Conservation (phyloP, 2,797 vertebrate species). For the Lepus oiostolus region DNA sequence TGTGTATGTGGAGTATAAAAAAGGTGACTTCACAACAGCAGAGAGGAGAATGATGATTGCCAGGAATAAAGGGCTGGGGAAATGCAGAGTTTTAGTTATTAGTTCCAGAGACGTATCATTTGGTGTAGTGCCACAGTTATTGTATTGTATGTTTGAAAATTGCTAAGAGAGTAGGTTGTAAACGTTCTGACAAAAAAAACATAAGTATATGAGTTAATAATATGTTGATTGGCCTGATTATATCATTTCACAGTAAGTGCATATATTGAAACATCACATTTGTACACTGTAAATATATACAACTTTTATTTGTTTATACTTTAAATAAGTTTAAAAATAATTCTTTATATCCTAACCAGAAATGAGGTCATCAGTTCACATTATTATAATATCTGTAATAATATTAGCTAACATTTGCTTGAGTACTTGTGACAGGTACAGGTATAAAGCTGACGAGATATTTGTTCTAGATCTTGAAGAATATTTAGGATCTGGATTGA, state of each 20-base stretch:
- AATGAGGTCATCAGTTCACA: background rate
- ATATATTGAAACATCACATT: background rate
- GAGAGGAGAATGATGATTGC: background rate
- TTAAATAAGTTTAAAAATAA: background rate
- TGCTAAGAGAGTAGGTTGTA: background rate
- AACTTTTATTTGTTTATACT: background rate
- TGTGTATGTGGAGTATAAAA: background rate
- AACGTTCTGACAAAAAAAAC: background rate
- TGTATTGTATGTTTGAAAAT: background rate
- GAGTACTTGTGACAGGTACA: background rate
- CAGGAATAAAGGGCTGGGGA: background rate
- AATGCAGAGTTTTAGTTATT: background rate
- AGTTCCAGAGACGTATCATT: background rate
- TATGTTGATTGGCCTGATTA: background rate
- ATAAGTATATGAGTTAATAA: background rate
- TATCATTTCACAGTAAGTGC: background rate
- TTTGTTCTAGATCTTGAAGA: too few relatives aligned
- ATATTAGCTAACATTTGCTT: background rate
- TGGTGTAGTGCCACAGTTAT: background rate
- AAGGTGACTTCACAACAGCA: background rate
- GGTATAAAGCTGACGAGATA: too few relatives aligned
- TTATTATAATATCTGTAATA: background rate
- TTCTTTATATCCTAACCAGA: conserved; percentile 41
- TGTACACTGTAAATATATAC: background rate
- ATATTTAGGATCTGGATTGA: too few relatives aligned